Conservation (phyloP, 2,888 invertebrate genomes). For the Trichopria drosophilae region DNA sequence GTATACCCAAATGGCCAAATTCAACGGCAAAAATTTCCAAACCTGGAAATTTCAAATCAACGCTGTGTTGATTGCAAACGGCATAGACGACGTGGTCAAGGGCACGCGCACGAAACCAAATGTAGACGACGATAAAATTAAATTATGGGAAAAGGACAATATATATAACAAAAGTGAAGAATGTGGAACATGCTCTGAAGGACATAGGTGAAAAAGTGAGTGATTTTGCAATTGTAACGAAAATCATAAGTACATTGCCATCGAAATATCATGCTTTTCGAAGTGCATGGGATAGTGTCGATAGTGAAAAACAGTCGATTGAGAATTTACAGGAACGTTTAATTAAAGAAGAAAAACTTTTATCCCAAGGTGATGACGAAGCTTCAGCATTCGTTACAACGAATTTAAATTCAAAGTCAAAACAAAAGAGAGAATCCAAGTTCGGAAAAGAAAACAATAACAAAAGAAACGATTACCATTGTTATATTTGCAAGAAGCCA, state of each 20-base stretch:
- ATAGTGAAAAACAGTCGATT: slow-evolving; percentile 24
- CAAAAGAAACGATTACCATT: too few relatives aligned
- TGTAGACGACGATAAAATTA: slow-evolving; percentile 3
- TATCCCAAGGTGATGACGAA: slow-evolving; percentile 4
- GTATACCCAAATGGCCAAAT: too few relatives aligned
- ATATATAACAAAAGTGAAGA: slow-evolving; percentile 43
- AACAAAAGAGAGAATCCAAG: not conserved
- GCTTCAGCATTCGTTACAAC: slow-evolving; percentile 13
- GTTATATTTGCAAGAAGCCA: too few relatives aligned
- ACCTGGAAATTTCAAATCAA: slow-evolving; percentile 32
- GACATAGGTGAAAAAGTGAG: slow-evolving; percentile 36
- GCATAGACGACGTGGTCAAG: slow-evolving; percentile 24
- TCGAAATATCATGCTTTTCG: slow-evolving; percentile 23
- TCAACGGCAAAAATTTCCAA: too few relatives aligned
- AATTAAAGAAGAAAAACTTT: slow-evolving; percentile 30
- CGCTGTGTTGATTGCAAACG: slow-evolving; percentile 23
- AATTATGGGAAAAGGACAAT: slow-evolving; percentile 31
- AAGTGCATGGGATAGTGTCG: slow-evolving; percentile 29
- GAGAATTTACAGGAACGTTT: slow-evolving; percentile 23
- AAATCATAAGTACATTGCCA: slow-evolving; percentile 36
- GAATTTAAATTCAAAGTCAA: slow-evolving; percentile 1
- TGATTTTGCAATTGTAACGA: too few relatives aligned
- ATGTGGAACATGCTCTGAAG: slow-evolving; percentile 36
- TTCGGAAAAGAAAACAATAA: too few relatives aligned
- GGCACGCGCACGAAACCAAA: slow-evolving; percentile 14